These are phyloP conservation scores for Congeria kusceri DNA, from an alignment of 2,888 invertebrate genomes.

Conservation along the genomic window DNA sequence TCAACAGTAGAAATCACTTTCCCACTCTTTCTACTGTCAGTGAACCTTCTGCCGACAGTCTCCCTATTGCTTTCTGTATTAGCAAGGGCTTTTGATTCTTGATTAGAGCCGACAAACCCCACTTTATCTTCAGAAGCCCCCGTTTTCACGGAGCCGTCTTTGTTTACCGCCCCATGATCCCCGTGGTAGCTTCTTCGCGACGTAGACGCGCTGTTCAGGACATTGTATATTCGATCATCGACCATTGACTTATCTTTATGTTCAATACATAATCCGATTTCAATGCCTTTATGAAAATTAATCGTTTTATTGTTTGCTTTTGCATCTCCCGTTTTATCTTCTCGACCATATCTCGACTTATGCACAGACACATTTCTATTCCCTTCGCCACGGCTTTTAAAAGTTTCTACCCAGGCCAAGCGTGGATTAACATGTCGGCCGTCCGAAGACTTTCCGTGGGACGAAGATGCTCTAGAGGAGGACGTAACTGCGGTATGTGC, in stretches of 20 bases:
- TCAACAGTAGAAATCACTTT: background rate
- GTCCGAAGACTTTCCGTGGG: background rate
- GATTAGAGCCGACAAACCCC: background rate
- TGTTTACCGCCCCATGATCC: background rate
- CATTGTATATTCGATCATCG: background rate
- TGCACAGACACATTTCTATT: background rate
- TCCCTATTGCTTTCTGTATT: background rate
- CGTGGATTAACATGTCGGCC: background rate
- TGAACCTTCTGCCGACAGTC: background rate
- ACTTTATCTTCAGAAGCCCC: background rate
- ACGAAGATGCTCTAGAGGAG: background rate
- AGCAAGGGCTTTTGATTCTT: background rate
- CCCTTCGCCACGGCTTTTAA: too few relatives aligned
- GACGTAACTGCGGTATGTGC: background rate
- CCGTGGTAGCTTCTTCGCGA: background rate
- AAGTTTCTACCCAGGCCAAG: background rate
- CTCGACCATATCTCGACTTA: background rate
- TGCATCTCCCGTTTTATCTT: background rate
- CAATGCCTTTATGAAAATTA: background rate
- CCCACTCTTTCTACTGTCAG: background rate
- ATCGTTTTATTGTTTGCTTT: slow-evolving; percentile 7
- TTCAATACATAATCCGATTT: background rate
- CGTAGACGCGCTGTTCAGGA: background rate
- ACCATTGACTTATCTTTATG: background rate
- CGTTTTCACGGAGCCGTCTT: background rate